Conservation (phyloP, 2,113 vertebrate species). For the Sterna hirundo region DNA sequence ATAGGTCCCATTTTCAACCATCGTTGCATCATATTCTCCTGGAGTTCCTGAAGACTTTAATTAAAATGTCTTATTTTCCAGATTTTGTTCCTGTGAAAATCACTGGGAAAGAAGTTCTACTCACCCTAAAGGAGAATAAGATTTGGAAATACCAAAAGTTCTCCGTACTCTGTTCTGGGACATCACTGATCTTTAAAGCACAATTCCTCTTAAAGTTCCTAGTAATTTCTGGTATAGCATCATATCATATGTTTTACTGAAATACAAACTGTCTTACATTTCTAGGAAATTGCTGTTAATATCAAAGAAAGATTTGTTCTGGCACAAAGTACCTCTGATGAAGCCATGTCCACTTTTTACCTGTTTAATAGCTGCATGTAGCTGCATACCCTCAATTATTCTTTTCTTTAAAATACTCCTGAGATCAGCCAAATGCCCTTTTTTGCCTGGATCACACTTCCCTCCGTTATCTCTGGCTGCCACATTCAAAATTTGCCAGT, state of each 20-base stretch:
- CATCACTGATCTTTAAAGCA: background rate
- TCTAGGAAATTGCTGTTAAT: background rate
- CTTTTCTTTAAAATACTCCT: constrained; percentile 25
- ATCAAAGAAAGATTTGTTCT: background rate
- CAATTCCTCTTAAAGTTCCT: background rate
- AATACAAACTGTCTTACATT: background rate
- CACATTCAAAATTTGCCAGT: constrained; percentile 26
- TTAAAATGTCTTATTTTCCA: background rate
- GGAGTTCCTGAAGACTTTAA: background rate
- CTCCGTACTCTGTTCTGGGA: background rate
- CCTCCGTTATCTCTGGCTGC: background rate
- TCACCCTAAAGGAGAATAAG: background rate
- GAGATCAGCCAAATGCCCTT: constrained; percentile 26
- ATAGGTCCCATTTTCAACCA: background rate
- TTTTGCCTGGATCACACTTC: constrained; percentile 23
- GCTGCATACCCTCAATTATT: background rate
- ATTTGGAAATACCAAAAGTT: background rate
- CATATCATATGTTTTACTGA: background rate
- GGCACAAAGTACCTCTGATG: background rate
- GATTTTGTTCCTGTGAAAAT: background rate
- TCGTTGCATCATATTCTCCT: background rate
- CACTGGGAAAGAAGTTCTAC: background rate
- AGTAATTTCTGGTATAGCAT: background rate
- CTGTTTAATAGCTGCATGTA: background rate
- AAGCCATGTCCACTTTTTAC: background rate